Base-by-base conservation (phyloP, 2,888 invertebrate species). In the Herminia tarsipennalis region DNA sequence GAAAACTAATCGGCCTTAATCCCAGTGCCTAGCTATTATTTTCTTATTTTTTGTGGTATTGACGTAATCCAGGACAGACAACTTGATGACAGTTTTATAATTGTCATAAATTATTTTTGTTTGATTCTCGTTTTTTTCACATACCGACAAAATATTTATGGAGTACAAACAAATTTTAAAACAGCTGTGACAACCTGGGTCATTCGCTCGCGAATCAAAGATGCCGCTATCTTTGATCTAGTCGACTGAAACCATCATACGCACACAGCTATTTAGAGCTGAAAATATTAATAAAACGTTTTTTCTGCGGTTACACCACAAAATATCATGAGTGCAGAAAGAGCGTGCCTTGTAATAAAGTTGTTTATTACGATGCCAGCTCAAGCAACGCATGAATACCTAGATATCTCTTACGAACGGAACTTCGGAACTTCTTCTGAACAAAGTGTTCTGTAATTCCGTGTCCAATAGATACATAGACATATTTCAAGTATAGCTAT, bases 171-270 rank as follows among this genome's bases (percentile, higher is more conserved):
- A 70, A 70, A 77, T 78, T 77, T 78, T 70, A 73, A 71, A 73
- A 71, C 74, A 72, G 75, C 69, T 67, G 73, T 73, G 82, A 76
- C 80, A 82, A 76, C 74, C 78, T 78, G 71, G 75, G 65, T 70
- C 76, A 68, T 76, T 72, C 66, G 56, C 53, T 56, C 44, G 53
- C 63, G 79, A 79, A 81, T 89, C 87, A 89, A 88, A 88, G 82
- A 47, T 61, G 65, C 72, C 81, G 78, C 61, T 63, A 57, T 64
- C 83, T 87, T 88, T 88, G 83, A 88, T 81, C 78, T 82, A 70
- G 70, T 76, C 79, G 79, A 59, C 72, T 73, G 70, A 78, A 77
- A 73, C 64, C 67, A 64, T 70, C 71, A 55, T 53, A 66, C 44
- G 41, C 43, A 42, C 35, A 55, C 56, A 60, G 47, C 58, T 72